These are phyloP conservation scores for Agapornis roseicollis DNA, from an alignment of 2,113 vertebrate species.

Conservation along the genomic window DNA sequence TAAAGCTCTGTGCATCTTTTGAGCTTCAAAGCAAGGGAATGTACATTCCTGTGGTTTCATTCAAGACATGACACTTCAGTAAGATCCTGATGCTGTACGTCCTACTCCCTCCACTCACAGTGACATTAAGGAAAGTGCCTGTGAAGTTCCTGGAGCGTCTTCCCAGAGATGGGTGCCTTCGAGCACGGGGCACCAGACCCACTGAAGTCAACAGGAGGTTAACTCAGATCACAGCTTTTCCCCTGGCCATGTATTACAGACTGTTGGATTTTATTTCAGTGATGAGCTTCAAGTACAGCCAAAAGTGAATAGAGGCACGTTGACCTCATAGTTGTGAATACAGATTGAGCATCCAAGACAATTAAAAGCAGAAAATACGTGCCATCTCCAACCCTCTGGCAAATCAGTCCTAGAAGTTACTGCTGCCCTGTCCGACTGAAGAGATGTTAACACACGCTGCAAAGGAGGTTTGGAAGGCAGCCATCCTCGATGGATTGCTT, in stretches of 20 bases:
- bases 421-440: not conserved
- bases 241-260: not conserved
- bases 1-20: not conserved
- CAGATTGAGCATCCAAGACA: conserved; percentile 20
- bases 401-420: not conserved
- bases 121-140: not conserved
- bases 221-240: not conserved
- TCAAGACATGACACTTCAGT: not conserved
- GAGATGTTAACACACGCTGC: not conserved
- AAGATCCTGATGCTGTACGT: not conserved
- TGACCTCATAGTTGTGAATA: conserved; percentile 54
- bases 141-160: not conserved
- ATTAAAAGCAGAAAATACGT: conserved; percentile 44
- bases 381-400: not conserved
- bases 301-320: conserved; percentile 38
- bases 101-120: not conserved
- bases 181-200: rapidly evolving
- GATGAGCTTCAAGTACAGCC: conserved; percentile 53
- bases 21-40: not conserved
- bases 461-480: conserved; percentile 45
- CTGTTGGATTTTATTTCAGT: conserved; percentile 18
- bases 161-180: not conserved
- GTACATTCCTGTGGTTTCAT: not conserved
- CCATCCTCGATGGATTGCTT: conserved; percentile 31
- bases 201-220: conserved; percentile 1